Conservation (phyloP, 2,888 invertebrate genomes). For the Phlogophora meticulosa region DNA sequence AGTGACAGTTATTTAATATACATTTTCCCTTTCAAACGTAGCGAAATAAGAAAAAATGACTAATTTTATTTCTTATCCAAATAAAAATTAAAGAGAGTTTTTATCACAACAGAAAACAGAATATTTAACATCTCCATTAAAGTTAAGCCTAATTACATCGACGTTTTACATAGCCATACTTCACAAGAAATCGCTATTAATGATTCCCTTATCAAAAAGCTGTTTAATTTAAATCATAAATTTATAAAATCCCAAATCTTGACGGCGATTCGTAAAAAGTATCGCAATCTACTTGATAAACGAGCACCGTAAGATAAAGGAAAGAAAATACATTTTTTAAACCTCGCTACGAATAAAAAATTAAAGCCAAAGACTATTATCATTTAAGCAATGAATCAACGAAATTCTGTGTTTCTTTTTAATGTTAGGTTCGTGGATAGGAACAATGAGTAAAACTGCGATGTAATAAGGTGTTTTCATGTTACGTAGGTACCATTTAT, state of each 20-base stretch:
- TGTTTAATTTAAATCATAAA: constrained; percentile 57
- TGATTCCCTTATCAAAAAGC: constrained; percentile 45
- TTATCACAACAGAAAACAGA: constrained; percentile 13
- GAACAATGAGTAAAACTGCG: constrained; percentile 74
- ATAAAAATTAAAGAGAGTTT: constrained; percentile 9
- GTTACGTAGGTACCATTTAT: constrained; percentile 52
- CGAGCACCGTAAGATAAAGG: constrained; percentile 76
- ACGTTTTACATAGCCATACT: constrained; percentile 25
- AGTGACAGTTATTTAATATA: background rate
- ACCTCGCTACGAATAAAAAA: constrained; percentile 75
- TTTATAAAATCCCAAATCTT: constrained; percentile 64
- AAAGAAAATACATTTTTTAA: constrained; percentile 78
- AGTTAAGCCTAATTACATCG: constrained; percentile 28
- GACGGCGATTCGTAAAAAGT: constrained; percentile 74
- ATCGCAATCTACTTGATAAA: constrained; percentile 81
- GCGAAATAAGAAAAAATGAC: no score
- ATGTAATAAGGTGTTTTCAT: constrained; percentile 48
- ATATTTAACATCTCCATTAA: constrained; percentile 40
- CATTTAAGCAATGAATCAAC: constrained; percentile 83
- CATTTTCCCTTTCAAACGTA: background rate
- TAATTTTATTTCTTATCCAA: constrained; percentile 20
- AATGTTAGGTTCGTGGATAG: constrained; percentile 71
- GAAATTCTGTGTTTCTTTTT: constrained; percentile 76
- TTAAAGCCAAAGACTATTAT: constrained; percentile 76
- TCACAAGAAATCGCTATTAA: constrained; percentile 38